Base-by-base conservation (phyloP, 1,140 invertebrate species). In the Euura lappo region DNA sequence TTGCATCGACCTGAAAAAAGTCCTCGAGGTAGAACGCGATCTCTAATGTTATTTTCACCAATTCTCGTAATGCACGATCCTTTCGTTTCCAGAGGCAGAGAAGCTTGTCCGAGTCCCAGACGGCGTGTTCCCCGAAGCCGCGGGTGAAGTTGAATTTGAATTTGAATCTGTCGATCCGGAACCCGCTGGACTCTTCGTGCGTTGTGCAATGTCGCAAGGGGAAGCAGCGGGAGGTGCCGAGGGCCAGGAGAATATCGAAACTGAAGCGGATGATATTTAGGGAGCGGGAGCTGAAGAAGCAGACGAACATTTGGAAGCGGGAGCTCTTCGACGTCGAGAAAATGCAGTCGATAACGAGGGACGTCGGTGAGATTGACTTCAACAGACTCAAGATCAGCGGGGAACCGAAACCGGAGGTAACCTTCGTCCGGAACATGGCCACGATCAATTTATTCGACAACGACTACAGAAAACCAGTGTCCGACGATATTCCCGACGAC, bases 361-460 rank as follows among this genome's bases (percentile, higher is more conserved):
- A 69, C 13, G 75, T 6, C 47, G 75, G 47, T 3, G 44, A 65
- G 6, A 77, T 81, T 44, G 65, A 83, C 68, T 77, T 82, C 1
- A 64, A 73, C 4, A 73, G 70, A 3, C 71, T 84, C 7, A 81
- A 74, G 60, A 83, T 84, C 47, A 67, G 72, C 4, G 11, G 74
- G 10, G 77, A 79, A 8, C 64, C 72, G 13, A 68, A 75, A 28
- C 65, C 74, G 7, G 75, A 81, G n/a, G 10, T 72, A 42, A 71
- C 81, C 60, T 76, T 72, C 64, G 51, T 69, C 2, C 74, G 51
- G 64, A 60, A 44, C 65, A 74, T 83, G 72, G 74, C 79, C 13
- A 65, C 71, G 4, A 28, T 84, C 45, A 76, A 74, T 1, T 68
- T 81, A 44, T 77, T 79, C 3, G 74, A 71, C 28, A 75, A 71